These are phyloP conservation scores for Platysternon megacephalum DNA, from an alignment of 2,113 vertebrate genomes.

Conservation along the genomic window DNA sequence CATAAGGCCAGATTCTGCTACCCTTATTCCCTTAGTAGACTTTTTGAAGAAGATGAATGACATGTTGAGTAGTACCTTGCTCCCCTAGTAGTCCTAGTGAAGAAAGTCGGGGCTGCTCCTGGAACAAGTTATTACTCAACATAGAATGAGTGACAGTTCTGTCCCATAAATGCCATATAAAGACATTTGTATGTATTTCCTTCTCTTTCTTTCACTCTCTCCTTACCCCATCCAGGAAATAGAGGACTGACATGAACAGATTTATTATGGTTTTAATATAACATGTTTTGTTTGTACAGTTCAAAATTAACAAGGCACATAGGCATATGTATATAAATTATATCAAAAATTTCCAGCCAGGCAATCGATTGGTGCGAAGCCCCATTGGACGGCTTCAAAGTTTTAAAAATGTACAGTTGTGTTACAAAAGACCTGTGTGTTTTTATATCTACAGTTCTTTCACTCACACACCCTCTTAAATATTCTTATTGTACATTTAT, in stretches of 20 bases:
- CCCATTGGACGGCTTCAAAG: background rate
- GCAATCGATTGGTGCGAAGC: background rate
- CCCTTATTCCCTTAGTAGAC: conserved; percentile 41
- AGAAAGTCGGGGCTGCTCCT: background rate
- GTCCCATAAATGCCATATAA: background rate
- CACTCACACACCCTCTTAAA: background rate
- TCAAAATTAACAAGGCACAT: accelerated
- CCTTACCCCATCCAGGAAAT: background rate
- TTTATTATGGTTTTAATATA: background rate
- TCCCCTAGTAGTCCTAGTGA: conserved; percentile 20
- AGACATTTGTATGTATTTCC: background rate
- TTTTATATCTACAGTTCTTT: background rate
- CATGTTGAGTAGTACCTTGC: background rate
- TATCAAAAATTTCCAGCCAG: background rate
- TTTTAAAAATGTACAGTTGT: background rate
- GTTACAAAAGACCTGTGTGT: background rate
- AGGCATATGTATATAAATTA: background rate
- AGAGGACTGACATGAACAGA: background rate
- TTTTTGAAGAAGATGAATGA: conserved; percentile 14
- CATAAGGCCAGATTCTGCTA: background rate
- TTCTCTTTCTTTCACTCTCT: background rate
- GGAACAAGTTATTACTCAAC: background rate
- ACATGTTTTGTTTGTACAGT: background rate
- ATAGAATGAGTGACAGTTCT: background rate
- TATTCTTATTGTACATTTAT: background rate